A percentile compares a stretch with the other conserved stretches of the same genome.
These are phyloP conservation scores for Diorhabda sublineata DNA, from an alignment of 1,140 invertebrate species.

Conservation along the genomic window DNA sequence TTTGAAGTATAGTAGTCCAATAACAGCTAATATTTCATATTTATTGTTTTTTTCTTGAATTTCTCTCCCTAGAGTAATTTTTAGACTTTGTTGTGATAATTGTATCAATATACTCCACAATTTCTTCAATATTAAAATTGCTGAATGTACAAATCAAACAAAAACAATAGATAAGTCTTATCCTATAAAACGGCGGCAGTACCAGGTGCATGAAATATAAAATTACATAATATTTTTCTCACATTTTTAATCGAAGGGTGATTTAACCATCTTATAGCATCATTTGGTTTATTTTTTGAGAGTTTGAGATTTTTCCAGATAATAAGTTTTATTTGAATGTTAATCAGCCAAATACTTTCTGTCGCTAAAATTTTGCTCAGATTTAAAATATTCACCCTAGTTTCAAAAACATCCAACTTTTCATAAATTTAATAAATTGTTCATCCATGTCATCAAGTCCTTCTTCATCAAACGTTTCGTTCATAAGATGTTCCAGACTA, in stretches of 20 bases:
- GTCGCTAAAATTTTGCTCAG: background rate
- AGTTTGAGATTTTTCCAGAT: no score
- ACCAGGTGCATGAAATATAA: slow-evolving; percentile 3
- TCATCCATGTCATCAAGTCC: background rate
- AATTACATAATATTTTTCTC: background rate
- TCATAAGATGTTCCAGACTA: background rate
- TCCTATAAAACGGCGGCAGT: background rate
- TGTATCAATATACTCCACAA: no score
- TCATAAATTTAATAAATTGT: background rate
- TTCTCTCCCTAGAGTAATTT: background rate
- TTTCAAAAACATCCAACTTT: background rate
- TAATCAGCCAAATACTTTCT: background rate
- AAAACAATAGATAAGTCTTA: background rate
- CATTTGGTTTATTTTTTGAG: background rate
- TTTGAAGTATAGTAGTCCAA: slow-evolving; percentile 5
- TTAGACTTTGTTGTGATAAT: background rate
- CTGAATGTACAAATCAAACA: background rate
- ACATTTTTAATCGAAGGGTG: background rate
- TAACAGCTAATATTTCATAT: slow-evolving; percentile 6
- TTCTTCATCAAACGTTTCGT: slow-evolving; percentile 7
- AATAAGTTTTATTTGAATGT: no score
- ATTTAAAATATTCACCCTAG: background rate
- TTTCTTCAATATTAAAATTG: no score
- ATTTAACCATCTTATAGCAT: background rate
- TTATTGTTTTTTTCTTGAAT: slow-evolving; percentile 10